Base-by-base conservation (phyloP, 2,797 vertebrate genomes). In the Sparidentex hasta region DNA sequence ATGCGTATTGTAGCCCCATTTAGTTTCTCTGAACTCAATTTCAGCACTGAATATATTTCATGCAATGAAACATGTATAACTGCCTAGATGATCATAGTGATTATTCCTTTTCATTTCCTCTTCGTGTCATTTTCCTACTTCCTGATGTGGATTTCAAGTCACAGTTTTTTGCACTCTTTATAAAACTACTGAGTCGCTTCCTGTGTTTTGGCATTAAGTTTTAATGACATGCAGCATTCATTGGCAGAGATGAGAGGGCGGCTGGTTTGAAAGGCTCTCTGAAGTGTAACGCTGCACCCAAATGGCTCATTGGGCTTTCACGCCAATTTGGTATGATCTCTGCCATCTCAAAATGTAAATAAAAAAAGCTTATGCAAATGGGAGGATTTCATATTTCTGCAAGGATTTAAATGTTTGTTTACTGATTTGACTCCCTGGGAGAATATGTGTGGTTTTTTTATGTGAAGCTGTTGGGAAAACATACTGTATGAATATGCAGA, bases 261-360 rank as follows among this genome's bases (percentile, higher is more conserved):
- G 87, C 29, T 71, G 73, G 79, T 92, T 91, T 90, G 84, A 85
- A 93, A 92, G 83, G 65, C 77, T 89, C 87, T 92, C 90, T 93
- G 90, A 94, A 92, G 87, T 92, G 82, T 75, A 87, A 87, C 85
- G 71, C 77, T 78, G 67, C 76, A 83, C 78, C 84, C 78, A 81
- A 85, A 86, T 75, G 77, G 78, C 85, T 93, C 74, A 74, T 83
- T 84, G 78, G 80, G 85, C 84, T 91, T 92, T 93, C 81, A 90
- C 82, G 83, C 77, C 88, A 91, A 87, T 91, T 92, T 89, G 82
- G 79, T 93, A 85, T 88, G 82, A 91, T 92, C 83, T 92, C 81
- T 87, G 83, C 85, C 82, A 84, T 87, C 79, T 89, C 76, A 58
- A 87, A 92, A 81, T 87, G 80, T 86, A 91, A 89, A 90, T 83